Base-by-base conservation (phyloP, 1,140 invertebrate genomes). In the Gonioctena quinquepunctata region DNA sequence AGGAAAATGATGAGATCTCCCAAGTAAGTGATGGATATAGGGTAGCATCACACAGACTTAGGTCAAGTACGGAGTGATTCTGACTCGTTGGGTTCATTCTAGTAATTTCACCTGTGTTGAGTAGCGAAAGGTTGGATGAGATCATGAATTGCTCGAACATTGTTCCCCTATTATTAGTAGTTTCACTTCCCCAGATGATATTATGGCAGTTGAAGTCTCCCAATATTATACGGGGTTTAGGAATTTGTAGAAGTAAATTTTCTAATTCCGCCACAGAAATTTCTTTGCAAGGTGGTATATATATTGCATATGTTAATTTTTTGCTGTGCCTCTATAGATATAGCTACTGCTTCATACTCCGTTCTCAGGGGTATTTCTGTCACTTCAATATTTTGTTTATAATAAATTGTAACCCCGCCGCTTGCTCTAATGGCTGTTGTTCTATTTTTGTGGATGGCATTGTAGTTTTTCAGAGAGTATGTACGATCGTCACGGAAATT, bases 161-260 rank as follows among this genome's bases (percentile, higher is more conserved):
- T 18, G 50, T 22, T 22, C 50, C 50, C 18, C 50, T 54, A n/a
- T n/a, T 54, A 16, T 54, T 54, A n/a, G 50, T 54, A 22, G 50
- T 54, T 11, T 54, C 18, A 54, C 50, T 54, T 8, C 50, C 50
- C 50, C 50, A 54, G 50, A 54, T 54, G 18, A 22, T 18, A 18
- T 54, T 54, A 16, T 54, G 50, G 50, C 50, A 54, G 18, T 54
- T 54, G 18, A 54, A 54, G 50, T 54, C 50, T 54, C 50, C 50
- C 18, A 54, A 54, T 18, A 54, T n/a, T 18, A 54, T 18, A 16
- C 11, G 50, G 18, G 50, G 50, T 54, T 54, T 54, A 18, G 50
- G 50, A 16, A 54, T 54, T 54, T 54, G 50, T 11, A n/a, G 11
- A 54, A 54, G 11, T 54, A 54, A n/a, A 54, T 54, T 54, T 54